phyloP scores from a whole-genome alignment of 2,797 vertebrate species.

The Gambusia yucatana region DNA sequence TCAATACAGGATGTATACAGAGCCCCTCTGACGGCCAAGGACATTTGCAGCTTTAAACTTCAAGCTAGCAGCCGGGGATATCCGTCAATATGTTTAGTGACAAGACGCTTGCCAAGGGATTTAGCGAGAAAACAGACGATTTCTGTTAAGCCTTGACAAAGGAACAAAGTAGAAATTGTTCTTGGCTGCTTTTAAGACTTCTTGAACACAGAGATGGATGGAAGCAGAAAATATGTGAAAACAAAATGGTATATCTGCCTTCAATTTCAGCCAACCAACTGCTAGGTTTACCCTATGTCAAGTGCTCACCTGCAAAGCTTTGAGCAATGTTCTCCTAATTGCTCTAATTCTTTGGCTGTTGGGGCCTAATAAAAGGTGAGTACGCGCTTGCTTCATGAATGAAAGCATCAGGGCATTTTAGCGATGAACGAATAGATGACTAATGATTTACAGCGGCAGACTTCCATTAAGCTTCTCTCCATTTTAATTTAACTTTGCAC shows the following conservation, averaged over 20 bases:
- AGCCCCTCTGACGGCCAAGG: constrained; percentile 63
- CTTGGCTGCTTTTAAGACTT: constrained; percentile 33
- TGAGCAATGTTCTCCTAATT: constrained; percentile 68
- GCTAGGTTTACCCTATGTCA: constrained; percentile 45
- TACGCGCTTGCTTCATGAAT: constrained; percentile 44
- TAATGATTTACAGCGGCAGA: constrained; percentile 55
- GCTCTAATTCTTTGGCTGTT: constrained; percentile 60
- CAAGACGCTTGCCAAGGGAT: constrained; percentile 61
- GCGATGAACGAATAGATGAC: constrained; percentile 32
- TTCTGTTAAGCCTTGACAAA: constrained; percentile 58
- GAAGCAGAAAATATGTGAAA: constrained; percentile 20
- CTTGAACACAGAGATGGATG: constrained; percentile 29
- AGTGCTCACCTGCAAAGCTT: constrained; percentile 74
- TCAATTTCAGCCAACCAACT: constrained; percentile 59
- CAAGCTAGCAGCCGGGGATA: constrained; percentile 56
- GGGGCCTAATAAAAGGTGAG: constrained; percentile 52
- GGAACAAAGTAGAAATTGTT: constrained; percentile 49
- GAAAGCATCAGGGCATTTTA: constrained; percentile 40
- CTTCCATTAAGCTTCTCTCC: constrained; percentile 44
- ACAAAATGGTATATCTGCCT: constrained; percentile 59
- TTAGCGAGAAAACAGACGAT: constrained; percentile 54
- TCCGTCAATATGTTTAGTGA: constrained; percentile 73
- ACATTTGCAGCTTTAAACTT: constrained; percentile 63
- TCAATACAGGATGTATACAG: constrained; percentile 66
- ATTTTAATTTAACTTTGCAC: constrained; percentile 53